Percentiles rank a stretch among this genome's conserved stretches.
Evolutionary conservation across 37 sponge, comb jelly and placozoan genomes (phyloP).

Genomic region (Hexactinellida sp.): DNA sequence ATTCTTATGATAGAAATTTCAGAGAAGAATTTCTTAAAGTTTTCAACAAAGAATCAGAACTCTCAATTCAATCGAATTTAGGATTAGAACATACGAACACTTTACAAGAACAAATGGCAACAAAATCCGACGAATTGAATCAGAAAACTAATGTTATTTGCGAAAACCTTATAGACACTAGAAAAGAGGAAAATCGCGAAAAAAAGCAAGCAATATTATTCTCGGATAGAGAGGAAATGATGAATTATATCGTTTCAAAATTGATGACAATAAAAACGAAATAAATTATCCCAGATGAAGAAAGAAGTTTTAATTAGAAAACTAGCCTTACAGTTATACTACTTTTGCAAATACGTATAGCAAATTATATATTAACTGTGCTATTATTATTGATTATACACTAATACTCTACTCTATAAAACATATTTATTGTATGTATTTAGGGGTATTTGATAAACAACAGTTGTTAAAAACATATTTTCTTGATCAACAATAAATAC

Average conservation of each 20-base stretch:
- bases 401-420: too few relatives aligned
- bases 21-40: not conserved
- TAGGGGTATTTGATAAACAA: too few relatives aligned
- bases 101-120: not conserved
- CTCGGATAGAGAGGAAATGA: not conserved
- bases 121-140: not conserved
- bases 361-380: too few relatives aligned
- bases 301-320: not conserved
- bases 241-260: constrained; percentile 2
- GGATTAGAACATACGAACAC: not conserved
- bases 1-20: not conserved
- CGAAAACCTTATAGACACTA: not conserved
- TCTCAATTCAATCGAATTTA: not conserved
- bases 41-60: not conserved
- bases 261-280: not conserved
- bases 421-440: too few relatives aligned
- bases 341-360: too few relatives aligned
- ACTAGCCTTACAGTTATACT: not conserved
- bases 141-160: not conserved
- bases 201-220: not conserved
- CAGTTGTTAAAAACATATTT: too few relatives aligned
- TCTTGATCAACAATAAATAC: too few relatives aligned
- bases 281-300: not conserved
- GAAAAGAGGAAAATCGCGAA: not conserved
- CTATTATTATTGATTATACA: too few relatives aligned